Percentiles rank a stretch among this genome's conserved stretches.
phyloP scores from a whole-genome alignment of 2,888 invertebrate genomes.

The Julus scanicus region DNA sequence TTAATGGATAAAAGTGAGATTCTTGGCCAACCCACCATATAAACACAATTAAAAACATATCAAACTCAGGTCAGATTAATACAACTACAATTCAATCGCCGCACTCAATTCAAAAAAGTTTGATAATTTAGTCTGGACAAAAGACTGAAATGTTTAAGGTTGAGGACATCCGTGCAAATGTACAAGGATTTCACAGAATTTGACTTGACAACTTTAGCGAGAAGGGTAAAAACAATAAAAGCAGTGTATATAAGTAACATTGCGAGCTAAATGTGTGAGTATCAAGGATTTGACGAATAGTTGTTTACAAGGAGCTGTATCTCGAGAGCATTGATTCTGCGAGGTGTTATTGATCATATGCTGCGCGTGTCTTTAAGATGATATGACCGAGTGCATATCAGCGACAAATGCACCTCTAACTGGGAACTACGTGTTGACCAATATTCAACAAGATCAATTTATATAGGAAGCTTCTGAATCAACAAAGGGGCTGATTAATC shows the following conservation, averaged over 20 bases:
- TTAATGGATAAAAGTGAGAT: too few relatives aligned
- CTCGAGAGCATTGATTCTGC: conserved; percentile 1
- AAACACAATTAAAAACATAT: too few relatives aligned
- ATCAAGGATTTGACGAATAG: neutral
- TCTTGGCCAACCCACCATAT: too few relatives aligned
- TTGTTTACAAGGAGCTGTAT: neutral
- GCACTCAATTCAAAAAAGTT: too few relatives aligned
- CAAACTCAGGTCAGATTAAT: too few relatives aligned
- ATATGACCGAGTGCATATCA: conserved; percentile 1
- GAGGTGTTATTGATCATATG: conserved; percentile 25
- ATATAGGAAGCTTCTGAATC: neutral
- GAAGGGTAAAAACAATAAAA: neutral
- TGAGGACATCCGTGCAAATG: too few relatives aligned
- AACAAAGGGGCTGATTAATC: conserved; percentile 15
- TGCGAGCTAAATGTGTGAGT: neutral
- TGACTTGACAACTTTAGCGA: neutral
- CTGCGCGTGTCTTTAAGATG: neutral
- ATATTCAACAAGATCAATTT: neutral
- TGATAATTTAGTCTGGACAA: too few relatives aligned
- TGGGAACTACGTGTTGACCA: neutral
- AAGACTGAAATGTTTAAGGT: too few relatives aligned
- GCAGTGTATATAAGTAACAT: neutral
- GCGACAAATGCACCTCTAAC: neutral
- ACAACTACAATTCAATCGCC: too few relatives aligned
- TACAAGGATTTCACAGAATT: too few relatives aligned